A percentile compares a stretch with the other conserved stretches of the same genome.
Evolutionary conservation across 2,113 vertebrate genomes (phyloP).

Genomic region (Eleginops maclovinus): DNA sequence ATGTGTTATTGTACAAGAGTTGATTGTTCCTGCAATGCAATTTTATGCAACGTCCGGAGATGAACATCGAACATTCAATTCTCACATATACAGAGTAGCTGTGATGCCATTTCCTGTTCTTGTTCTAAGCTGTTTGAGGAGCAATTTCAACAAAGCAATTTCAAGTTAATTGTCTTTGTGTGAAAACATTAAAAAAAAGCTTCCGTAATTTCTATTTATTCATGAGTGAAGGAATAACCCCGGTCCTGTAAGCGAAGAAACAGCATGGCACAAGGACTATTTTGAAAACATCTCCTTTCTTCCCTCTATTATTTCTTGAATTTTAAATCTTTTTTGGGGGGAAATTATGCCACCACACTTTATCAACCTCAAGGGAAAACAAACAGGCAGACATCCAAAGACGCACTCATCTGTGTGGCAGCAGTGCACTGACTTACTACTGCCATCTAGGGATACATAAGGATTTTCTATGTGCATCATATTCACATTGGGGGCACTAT

Average conservation of each 20-base stretch:
- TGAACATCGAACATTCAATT: constrained; percentile 57
- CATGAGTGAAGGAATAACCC: constrained; percentile 56
- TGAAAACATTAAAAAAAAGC: constrained; percentile 36
- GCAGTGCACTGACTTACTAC: constrained; percentile 78
- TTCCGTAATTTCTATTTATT: constrained; percentile 67
- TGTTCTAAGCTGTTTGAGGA: constrained; percentile 59
- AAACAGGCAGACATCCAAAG: constrained; percentile 49
- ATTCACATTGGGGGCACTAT: not conserved
- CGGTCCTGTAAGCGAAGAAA: constrained; percentile 35
- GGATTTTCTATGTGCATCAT: constrained; percentile 28
- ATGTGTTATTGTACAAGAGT: constrained; percentile 14
- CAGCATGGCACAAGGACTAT: constrained; percentile 31
- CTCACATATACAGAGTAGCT: constrained; percentile 53
- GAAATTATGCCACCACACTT: constrained; percentile 63
- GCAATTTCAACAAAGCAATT: constrained; percentile 76
- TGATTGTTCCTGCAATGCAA: constrained; percentile 34
- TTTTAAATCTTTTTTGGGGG: constrained; percentile 45
- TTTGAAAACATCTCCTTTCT: constrained; percentile 21
- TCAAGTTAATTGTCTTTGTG: constrained; percentile 74
- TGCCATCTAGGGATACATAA: constrained; percentile 85
- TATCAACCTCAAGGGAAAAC: constrained; percentile 60
- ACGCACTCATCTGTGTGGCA: constrained; percentile 12
- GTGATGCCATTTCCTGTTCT: constrained; percentile 60
- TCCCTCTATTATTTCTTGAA: constrained; percentile 42
- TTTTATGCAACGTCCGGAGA: constrained; percentile 49